Conservation (phyloP, 2,797 vertebrate species). For the Hyperoplus lanceolatus region DNA sequence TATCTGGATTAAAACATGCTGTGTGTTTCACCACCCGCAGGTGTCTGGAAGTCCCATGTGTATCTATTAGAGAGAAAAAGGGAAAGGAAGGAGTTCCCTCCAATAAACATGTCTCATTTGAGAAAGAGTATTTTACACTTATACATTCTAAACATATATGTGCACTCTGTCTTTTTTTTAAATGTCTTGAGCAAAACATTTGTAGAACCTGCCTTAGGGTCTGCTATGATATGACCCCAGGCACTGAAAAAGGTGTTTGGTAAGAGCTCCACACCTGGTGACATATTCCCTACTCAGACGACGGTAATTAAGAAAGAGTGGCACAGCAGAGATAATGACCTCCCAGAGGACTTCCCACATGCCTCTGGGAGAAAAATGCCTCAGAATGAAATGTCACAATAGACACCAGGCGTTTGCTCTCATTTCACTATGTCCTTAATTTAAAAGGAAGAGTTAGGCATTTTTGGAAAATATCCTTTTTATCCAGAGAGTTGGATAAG, state of each 20-base stretch:
- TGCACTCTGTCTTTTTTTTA: background rate
- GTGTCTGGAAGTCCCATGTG: constrained; percentile 30
- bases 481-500: background rate
- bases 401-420: constrained; percentile 37
- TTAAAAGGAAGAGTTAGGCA: background rate
- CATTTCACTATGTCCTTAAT: constrained; percentile 41
- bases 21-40: background rate
- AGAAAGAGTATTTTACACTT: constrained; percentile 6
- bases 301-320: constrained; percentile 69
- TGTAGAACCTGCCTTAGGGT: constrained; percentile 1
- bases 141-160: background rate
- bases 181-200: constrained; percentile 18
- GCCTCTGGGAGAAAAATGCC: constrained; percentile 48
- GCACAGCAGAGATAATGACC: constrained; percentile 74
- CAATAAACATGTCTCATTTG: background rate
- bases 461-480: constrained; percentile 2
- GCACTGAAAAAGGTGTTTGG: constrained; percentile 28
- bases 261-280: constrained; percentile 46
- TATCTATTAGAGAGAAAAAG: constrained; percentile 37
- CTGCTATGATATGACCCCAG: constrained; percentile 18
- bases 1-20: constrained; percentile 6
- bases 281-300: constrained; percentile 49
- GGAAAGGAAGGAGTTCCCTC: background rate
- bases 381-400: constrained; percentile 47
- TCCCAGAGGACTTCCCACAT: constrained; percentile 65